Evolutionary conservation across 2,888 invertebrate genomes (phyloP), one percentile per base, ranked within the genome.

Genomic region (Cactoblastis cactorum): DNA sequence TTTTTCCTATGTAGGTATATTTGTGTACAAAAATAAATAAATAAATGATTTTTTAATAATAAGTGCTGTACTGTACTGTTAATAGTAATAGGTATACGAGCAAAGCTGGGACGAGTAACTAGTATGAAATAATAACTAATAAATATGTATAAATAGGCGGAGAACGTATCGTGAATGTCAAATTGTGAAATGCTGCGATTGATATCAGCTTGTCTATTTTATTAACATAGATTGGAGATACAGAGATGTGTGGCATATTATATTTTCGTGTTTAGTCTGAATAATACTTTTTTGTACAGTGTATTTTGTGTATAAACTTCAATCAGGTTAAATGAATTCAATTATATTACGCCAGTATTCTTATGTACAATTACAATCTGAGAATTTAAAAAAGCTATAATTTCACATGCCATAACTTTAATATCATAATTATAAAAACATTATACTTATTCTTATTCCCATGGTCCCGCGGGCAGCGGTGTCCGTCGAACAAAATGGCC

Each of bases 401-500:
- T 34, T 41, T 41, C 14, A 41, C 41, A 49, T 41, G 41, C 49
- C 33, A 28, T 49, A 19, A 28, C 38, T 17, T 33, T 12, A 64
- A 61, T 59, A 59, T 64, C 64, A 62, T 70, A 71, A 68, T 69
- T 64, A 67, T 74, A 69, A 71, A 69, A 74, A 74, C 76, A 70
- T 71, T 67, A 64, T 53, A 50, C 57, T 55, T 54, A 58, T 61
- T 58, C 45, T 59, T 56, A 60, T 60, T 58, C 62, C 64, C 67
- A 38, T 51, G 57, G 58, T 68, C 70, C 74, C 69, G 63, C 63
- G 59, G 67, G 68, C 69, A 39, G 49, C 46, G 48, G 50, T 52
- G 55, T 48, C 51, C 53, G 37, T 17, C 14, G 12, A 79, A 83
- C 88, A 88, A 90, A 78, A 89, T 89, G 90, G 89, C 87, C 65